phyloP scores from a whole-genome alignment of 2,888 invertebrate genomes.

The Cephus spinipes region DNA sequence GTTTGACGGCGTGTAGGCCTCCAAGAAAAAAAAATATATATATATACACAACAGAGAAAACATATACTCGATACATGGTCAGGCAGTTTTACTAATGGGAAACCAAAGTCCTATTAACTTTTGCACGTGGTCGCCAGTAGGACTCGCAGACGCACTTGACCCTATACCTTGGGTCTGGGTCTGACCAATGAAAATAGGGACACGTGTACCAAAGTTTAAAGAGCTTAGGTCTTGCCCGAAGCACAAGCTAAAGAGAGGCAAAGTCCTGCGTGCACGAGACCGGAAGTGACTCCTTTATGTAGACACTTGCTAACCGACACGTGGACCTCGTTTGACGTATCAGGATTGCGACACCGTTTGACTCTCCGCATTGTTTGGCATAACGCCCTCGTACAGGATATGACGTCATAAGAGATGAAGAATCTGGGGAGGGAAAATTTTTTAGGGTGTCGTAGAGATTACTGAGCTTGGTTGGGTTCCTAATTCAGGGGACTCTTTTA shows the following conservation, averaged over 20 bases:
- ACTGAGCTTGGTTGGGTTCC: neutral
- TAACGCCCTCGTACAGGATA: neutral
- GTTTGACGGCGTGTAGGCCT: neutral
- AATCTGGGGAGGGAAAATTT: neutral
- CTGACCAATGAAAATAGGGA: neutral
- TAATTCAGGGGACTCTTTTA: neutral
- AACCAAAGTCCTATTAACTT: neutral
- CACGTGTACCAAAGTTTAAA: slow-evolving; percentile 5
- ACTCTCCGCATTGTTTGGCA: neutral
- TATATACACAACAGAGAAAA: neutral
- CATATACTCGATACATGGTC: neutral
- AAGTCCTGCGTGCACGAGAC: neutral
- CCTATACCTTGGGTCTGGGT: neutral
- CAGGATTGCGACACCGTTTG: neutral
- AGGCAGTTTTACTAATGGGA: neutral
- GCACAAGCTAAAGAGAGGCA: neutral
- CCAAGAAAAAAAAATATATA: too few species aligned
- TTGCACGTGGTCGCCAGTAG: neutral
- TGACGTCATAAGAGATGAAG: neutral
- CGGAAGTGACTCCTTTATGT: neutral
- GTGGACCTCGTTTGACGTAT: neutral
- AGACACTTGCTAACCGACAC: neutral
- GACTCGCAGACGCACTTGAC: neutral
- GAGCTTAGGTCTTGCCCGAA: neutral
- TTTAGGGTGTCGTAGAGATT: neutral